phyloP scores from a whole-genome alignment of 2,797 vertebrate species.

The Oceanodroma leucorhoa region DNA sequence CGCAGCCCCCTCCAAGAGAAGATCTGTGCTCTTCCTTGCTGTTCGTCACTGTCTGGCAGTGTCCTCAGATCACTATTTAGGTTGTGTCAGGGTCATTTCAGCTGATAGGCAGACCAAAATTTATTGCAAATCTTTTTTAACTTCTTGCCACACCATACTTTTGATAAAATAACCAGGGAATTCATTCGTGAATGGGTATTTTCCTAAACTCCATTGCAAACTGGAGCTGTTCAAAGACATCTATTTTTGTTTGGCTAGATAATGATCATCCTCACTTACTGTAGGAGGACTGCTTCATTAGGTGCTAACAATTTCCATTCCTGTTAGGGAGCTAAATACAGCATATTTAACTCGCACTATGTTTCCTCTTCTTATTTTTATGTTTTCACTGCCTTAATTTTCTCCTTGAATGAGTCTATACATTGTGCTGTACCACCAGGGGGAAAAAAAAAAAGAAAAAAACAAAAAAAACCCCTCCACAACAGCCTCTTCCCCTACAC shows the following conservation, averaged over 20 bases:
- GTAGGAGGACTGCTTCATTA: neutral
- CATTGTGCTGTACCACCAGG: neutral
- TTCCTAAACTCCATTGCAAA: neutral
- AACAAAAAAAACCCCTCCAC: fast-evolving
- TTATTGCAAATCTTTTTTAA: neutral
- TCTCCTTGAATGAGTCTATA: neutral
- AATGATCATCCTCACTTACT: neutral
- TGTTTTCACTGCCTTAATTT: neutral
- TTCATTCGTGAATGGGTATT: neutral
- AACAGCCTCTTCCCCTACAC: neutral
- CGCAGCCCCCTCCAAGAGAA: neutral
- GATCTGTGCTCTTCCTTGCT: neutral
- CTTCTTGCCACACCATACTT: neutral
- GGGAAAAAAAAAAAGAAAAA: too few relatives aligned
- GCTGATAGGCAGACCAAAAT: neutral
- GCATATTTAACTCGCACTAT: neutral
- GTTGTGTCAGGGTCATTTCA: neutral
- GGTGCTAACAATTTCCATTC: neutral
- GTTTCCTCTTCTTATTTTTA: neutral
- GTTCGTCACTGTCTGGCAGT: neutral
- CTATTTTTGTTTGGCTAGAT: neutral
- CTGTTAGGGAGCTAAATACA: neutral
- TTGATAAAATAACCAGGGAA: neutral
- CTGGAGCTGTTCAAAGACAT: neutral
- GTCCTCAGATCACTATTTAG: neutral